Evolutionary conservation across 2,888 invertebrate genomes (phyloP), one percentile per base, ranked within the genome.

Genomic region (Morpho helenor): DNA sequence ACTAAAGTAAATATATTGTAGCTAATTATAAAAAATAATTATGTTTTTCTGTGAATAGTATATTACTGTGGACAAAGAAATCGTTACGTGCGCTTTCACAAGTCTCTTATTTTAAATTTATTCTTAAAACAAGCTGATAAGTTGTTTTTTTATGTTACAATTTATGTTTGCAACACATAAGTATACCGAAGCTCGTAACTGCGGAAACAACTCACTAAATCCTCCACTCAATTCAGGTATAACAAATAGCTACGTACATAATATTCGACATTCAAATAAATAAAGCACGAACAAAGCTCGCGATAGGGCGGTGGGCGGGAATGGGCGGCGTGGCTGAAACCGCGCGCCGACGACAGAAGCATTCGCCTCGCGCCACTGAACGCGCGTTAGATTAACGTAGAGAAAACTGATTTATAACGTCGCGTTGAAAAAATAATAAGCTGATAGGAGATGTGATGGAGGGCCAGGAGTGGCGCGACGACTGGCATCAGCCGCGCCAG

Each of bases 271-370:
- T 72, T 73, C 75, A 75, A 77, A 80, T 79, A 81, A 84, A 82
- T 80, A 79, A 74, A 68, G 67, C 66, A 69, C 65, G 66, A 61
- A 66, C 62, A 61, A 64, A 58, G 51, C 56, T 48, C 64, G 68
- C 69, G 66, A 75, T 76, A 79, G 82, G 83, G 84, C 81, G 84
- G 79, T 76, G 80, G 68, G 66, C 61, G 64, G 64, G 58, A 31
- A 42, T 50, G 60, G 76, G 77, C 79, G 72, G 66, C 74, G 76
- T 55, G 91, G 69, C 94, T 56, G 57, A 95, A 85, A 61, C 66
- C 67, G 95, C 88, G 94, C 95, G 69, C 95, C 95, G 66, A 96
- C 96, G 72, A 96, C 96, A 66, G 95, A 95, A 65, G 95, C 95
- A 84, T 69, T 89, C 83, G 70, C 71, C 84, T 90, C 87, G 87